A percentile compares a stretch with the other conserved stretches of the same genome.
Conservation (phyloP, 2,888 invertebrate species). For the Eumacrocentrus americanus region DNA sequence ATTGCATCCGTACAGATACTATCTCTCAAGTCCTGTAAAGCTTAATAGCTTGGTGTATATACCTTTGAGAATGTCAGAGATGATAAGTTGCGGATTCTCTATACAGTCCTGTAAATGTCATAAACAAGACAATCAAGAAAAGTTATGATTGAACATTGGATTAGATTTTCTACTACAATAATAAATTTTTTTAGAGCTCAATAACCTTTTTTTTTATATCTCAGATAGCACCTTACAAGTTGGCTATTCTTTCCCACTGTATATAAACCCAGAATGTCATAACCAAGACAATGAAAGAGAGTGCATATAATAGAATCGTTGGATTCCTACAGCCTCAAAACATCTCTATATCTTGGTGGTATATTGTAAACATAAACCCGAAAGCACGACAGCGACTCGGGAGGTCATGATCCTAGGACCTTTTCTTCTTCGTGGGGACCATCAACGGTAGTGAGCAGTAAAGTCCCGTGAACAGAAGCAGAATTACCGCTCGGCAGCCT, state of each 20-base stretch:
- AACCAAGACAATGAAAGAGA: background rate
- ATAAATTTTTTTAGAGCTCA: no score
- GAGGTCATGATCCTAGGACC: no score
- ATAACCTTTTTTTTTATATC: no score
- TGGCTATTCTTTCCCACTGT: no score
- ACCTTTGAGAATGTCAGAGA: background rate
- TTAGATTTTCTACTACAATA: background rate
- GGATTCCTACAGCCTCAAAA: background rate
- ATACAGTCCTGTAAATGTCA: background rate
- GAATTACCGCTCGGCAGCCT: background rate
- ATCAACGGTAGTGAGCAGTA: background rate
- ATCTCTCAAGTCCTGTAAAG: background rate
- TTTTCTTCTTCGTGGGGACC: background rate
- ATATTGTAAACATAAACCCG: background rate
- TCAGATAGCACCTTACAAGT: no score
- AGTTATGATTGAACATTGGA: background rate
- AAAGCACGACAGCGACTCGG: background rate
- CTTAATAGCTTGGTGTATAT: background rate
- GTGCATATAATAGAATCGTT: background rate
- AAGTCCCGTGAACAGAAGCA: background rate
- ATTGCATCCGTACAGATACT: slow-evolving; percentile 5
- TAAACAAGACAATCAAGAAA: background rate
- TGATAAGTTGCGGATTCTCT: background rate
- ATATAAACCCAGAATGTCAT: no score
- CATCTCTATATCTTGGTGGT: background rate